phyloP scores from a whole-genome alignment of 1,140 invertebrate genomes.

The Brachystomella parvula region DNA sequence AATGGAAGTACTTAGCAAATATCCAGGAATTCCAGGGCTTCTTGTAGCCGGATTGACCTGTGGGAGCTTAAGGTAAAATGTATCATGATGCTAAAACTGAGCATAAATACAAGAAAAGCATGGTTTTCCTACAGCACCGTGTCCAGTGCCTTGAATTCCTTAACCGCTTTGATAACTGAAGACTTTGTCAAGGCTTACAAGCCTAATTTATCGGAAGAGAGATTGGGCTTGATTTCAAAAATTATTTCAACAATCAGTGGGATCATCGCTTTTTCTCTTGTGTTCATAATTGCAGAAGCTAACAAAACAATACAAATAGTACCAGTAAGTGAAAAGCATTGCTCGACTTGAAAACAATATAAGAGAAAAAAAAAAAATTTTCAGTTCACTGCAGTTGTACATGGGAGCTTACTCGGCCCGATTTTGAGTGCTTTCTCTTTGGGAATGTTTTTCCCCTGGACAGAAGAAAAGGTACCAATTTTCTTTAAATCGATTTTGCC shows the following conservation, averaged over 20 bases:
- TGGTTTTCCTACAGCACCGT: constrained; percentile 27
- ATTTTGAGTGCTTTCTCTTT: not conserved
- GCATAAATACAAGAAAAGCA: no score
- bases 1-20: constrained; percentile 59
- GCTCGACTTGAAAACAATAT: not conserved
- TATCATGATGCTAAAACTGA: no score
- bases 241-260: constrained; percentile 14
- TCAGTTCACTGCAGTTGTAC: not conserved
- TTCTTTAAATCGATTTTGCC: not conserved
- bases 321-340: not conserved
- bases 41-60: constrained; percentile 72
- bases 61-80: constrained; percentile 54
- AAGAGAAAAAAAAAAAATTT: not conserved
- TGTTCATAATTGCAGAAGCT: constrained; percentile 22
- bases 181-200: constrained; percentile 22
- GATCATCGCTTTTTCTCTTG: constrained; percentile 17
- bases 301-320: not conserved
- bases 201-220: constrained; percentile 5
- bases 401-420: not conserved
- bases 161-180: constrained; percentile 26
- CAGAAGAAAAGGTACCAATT: not conserved
- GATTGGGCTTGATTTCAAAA: constrained; percentile 17
- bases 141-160: constrained; percentile 28
- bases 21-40: constrained; percentile 66
- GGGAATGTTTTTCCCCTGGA: constrained; percentile 6